phyloP scores from a whole-genome alignment of 1,140 invertebrate genomes.

The Drosophila cardini region DNA sequence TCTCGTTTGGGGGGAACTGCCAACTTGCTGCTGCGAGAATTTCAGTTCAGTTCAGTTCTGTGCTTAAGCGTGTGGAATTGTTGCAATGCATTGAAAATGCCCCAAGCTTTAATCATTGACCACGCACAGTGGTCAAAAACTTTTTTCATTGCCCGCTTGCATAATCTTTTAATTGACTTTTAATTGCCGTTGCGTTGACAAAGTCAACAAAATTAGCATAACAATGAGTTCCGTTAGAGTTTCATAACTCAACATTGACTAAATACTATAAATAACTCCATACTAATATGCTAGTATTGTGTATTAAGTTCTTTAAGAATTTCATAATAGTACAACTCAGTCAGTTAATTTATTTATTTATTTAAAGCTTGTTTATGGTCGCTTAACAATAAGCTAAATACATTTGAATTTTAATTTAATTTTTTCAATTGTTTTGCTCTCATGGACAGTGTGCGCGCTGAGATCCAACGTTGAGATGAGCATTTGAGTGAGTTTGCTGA shows the following conservation, averaged over 20 bases:
- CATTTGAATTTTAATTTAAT: slow-evolving; percentile 13
- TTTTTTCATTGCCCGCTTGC: not conserved
- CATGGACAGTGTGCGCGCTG: slow-evolving; percentile 39
- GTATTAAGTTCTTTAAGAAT: not conserved
- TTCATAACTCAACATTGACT: not conserved
- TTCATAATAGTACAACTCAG: slow-evolving; percentile 1
- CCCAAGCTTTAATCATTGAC: slow-evolving; percentile 52
- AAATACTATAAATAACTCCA: not conserved
- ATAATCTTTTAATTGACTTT: not conserved
- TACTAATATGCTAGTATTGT: not conserved
- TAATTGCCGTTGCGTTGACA: not conserved
- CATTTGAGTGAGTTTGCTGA: slow-evolving; percentile 65
- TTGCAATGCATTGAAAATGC: slow-evolving; percentile 58
- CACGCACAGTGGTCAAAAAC: slow-evolving; percentile 21
- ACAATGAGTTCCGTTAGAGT: not conserved
- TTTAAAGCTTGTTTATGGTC: slow-evolving; percentile 16
- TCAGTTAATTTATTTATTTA: slow-evolving; percentile 10
- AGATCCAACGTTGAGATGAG: slow-evolving; percentile 61
- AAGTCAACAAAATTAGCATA: not conserved
- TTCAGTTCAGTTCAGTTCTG: not conserved
- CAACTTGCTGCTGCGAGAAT: slow-evolving; percentile 53
- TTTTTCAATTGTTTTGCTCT: slow-evolving; percentile 19
- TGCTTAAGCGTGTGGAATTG: slow-evolving; percentile 53
- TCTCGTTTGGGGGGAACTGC: slow-evolving; percentile 30
- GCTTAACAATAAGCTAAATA: slow-evolving; percentile 8